Conservation (phyloP, 1,140 invertebrate species). For the Tribolium castaneum region DNA sequence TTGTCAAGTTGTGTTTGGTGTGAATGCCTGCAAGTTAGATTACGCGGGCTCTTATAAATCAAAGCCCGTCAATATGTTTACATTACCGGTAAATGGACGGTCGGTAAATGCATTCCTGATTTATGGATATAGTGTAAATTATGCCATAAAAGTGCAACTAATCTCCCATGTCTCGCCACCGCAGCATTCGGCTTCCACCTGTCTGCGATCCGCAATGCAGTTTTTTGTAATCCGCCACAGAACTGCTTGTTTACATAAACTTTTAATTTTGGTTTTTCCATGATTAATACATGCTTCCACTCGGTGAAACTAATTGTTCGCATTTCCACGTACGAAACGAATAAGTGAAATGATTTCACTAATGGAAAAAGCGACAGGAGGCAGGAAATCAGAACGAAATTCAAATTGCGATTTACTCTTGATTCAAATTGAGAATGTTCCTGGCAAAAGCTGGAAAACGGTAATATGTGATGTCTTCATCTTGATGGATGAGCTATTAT, state of each 20-base stretch:
- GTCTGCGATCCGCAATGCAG: slow-evolving; percentile 4
- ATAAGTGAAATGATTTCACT: not conserved
- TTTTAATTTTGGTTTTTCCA: slow-evolving; percentile 12
- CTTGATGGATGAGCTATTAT: slow-evolving; percentile 39
- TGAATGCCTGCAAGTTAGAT: slow-evolving; percentile 46
- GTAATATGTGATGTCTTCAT: slow-evolving; percentile 33
- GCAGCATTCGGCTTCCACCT: not conserved
- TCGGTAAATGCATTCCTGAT: slow-evolving; percentile 51
- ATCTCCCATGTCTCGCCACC: slow-evolving; percentile 38
- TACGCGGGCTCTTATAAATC: slow-evolving; percentile 55
- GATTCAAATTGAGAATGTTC: slow-evolving; percentile 9
- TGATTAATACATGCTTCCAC: not conserved
- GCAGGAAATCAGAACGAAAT: not conserved
- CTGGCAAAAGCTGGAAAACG: slow-evolving; percentile 23
- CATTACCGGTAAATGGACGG: slow-evolving; percentile 58
- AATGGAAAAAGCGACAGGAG: slow-evolving; percentile 19
- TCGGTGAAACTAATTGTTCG: not conserved
- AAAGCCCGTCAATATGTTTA: slow-evolving; percentile 57
- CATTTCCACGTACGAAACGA: not conserved
- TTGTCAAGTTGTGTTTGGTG: not conserved
- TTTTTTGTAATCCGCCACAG: slow-evolving; percentile 3
- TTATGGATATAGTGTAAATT: slow-evolving; percentile 56
- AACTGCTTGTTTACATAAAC: not conserved
- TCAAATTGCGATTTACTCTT: slow-evolving; percentile 6
- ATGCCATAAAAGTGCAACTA: slow-evolving; percentile 55